phyloP scores from a whole-genome alignment of 2,888 invertebrate species.

The Arctia plantaginis region DNA sequence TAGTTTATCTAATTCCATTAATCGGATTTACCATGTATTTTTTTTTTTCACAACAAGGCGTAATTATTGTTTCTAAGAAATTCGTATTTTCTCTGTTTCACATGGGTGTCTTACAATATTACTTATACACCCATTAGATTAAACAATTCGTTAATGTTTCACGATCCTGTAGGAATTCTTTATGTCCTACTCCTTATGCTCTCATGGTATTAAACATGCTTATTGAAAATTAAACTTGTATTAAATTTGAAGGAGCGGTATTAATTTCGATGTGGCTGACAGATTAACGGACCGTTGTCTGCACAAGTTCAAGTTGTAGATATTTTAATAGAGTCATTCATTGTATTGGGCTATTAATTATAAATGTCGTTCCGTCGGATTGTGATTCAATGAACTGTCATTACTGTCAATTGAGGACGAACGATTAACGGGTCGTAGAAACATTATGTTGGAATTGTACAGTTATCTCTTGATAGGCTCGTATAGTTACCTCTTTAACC shows the following conservation, averaged over 20 bases:
- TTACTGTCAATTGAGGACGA: constrained; percentile 16
- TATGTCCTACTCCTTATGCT: no score
- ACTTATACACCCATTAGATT: no score
- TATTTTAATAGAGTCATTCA: background rate
- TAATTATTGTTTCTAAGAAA: no score
- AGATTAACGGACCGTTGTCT: background rate
- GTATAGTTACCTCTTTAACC: background rate
- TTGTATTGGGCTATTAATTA: constrained; percentile 4
- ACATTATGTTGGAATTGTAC: background rate
- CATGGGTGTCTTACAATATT: no score
- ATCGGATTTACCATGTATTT: no score
- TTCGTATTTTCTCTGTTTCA: no score
- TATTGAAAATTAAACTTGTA: background rate
- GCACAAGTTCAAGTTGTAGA: background rate
- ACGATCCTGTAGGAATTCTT: no score
- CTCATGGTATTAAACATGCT: background rate
- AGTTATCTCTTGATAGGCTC: background rate
- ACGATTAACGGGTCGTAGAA: constrained; percentile 6
- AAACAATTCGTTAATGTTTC: no score
- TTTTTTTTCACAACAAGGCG: no score
- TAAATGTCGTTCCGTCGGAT: background rate
- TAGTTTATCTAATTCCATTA: background rate
- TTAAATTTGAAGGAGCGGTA: no score
- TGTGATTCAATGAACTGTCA: constrained; percentile 10
- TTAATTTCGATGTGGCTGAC: background rate